Conservation (phyloP, 1,140 invertebrate species). For the Scaptomyza pallida region DNA sequence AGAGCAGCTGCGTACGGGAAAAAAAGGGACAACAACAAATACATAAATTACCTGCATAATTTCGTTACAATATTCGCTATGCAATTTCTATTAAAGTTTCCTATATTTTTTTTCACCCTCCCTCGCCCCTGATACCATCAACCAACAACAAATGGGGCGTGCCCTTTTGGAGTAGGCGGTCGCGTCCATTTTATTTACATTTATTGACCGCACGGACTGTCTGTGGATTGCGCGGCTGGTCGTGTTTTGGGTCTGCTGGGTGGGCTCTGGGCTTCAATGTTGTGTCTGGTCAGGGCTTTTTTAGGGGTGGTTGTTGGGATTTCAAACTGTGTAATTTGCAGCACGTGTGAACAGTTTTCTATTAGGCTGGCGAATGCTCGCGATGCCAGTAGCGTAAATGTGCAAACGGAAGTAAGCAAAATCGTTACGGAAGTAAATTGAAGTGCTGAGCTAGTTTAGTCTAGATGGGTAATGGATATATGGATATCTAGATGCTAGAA, state of each 20-base stretch:
- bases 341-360: slow-evolving; percentile 67
- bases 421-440: slow-evolving; percentile 47
- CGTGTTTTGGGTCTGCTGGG: slow-evolving; percentile 17
- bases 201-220: slow-evolving; percentile 59
- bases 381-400: slow-evolving; percentile 37
- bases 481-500: too few relatives aligned
- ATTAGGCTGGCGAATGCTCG: slow-evolving; percentile 39
- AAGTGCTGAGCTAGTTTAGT: slow-evolving; percentile 25
- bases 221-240: slow-evolving; percentile 9
- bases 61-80: slow-evolving; percentile 47
- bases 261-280: background rate
- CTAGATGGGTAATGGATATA: slow-evolving; percentile 31
- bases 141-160: slow-evolving; percentile 41
- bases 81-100: slow-evolving; percentile 47
- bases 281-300: slow-evolving; percentile 18
- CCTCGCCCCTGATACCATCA: slow-evolving; percentile 8
- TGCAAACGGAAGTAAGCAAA: slow-evolving; percentile 35
- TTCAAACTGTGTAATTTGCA: slow-evolving; percentile 50
- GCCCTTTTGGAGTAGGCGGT: slow-evolving; percentile 25
- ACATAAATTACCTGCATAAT: slow-evolving; percentile 72
- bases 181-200: slow-evolving; percentile 60
- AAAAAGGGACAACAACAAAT: slow-evolving; percentile 40
- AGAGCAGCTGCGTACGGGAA: slow-evolving; percentile 11
- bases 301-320: background rate
- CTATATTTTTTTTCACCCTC: slow-evolving; percentile 1